Conservation (phyloP, 2,888 invertebrate genomes). For the Pristionchus arcanus region DNA sequence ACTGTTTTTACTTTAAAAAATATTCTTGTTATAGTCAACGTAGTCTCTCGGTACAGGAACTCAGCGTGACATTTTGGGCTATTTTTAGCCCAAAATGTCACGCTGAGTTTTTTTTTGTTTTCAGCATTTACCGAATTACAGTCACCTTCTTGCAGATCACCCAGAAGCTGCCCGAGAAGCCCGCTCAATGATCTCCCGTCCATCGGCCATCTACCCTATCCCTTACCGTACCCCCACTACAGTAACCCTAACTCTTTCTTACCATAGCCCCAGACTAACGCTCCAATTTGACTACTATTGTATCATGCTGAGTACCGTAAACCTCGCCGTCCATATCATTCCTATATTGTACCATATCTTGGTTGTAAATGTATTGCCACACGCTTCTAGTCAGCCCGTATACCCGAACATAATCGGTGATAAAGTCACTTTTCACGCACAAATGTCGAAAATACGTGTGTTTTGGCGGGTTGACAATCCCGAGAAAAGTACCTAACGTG, state of each 20-base stretch:
- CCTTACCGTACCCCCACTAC: conserved; percentile 3
- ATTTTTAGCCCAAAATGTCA: no score
- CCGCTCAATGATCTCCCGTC: conserved; percentile 19
- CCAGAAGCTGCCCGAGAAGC: conserved; percentile 18
- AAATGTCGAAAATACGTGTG: neutral
- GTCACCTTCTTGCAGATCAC: conserved; percentile 37
- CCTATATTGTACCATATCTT: conserved; percentile 24
- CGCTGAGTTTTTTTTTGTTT: no score
- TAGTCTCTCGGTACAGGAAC: no score
- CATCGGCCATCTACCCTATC: neutral
- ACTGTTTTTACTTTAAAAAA: no score
- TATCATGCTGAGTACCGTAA: neutral
- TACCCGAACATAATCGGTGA: neutral
- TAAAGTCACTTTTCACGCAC: neutral
- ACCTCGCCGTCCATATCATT: neutral
- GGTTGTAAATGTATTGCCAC: conserved; percentile 23
- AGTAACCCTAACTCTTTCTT: neutral
- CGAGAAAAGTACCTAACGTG: neutral
- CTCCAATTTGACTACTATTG: neutral
- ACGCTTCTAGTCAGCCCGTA: conserved; percentile 22
- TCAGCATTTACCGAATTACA: no score
- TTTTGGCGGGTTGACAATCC: neutral
- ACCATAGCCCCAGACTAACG: neutral
- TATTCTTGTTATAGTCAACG: no score
- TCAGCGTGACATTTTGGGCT: no score